Evolutionary conservation across 2,797 vertebrate genomes (phyloP).

Genomic region (Sebastes trivittatus): DNA sequence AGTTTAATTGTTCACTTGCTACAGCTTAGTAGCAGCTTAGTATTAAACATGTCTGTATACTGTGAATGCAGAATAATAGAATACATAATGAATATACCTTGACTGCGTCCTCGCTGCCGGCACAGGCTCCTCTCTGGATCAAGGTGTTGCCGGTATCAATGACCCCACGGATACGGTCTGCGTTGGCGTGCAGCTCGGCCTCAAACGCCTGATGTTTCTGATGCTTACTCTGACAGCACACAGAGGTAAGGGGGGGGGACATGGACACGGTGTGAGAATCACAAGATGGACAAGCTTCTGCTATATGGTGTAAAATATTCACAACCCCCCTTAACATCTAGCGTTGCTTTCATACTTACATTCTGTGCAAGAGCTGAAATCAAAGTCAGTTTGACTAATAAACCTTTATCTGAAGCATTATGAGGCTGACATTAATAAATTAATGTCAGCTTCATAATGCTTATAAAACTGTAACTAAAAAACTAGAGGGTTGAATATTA

Average conservation of each 20-base stretch:
- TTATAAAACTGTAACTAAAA: neutral
- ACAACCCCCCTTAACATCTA: neutral
- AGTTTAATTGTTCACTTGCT: no score
- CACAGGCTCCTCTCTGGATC: constrained; percentile 95
- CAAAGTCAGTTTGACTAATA: neutral
- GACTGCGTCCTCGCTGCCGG: constrained; percentile 96
- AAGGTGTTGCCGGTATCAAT: constrained; percentile 96
- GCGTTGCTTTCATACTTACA: constrained; percentile 16
- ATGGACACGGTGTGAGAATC: constrained; percentile 26
- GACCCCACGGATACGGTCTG: constrained; percentile 94
- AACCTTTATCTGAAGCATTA: neutral
- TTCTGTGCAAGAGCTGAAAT: neutral
- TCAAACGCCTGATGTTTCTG: constrained; percentile 99
- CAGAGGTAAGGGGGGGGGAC: neutral
- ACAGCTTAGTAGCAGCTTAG: no score
- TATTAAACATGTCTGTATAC: neutral
- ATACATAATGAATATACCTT: constrained; percentile 82
- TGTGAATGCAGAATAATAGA: no score
- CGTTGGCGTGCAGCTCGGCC: constrained; percentile 96
- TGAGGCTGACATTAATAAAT: neutral
- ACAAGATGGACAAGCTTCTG: neutral
- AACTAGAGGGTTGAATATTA: neutral
- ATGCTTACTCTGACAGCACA: constrained; percentile 91
- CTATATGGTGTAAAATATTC: neutral
- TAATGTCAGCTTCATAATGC: neutral